Evolutionary conservation across 2,113 vertebrate species (phyloP).

Genomic region (Neodontobutis hainanensis): DNA sequence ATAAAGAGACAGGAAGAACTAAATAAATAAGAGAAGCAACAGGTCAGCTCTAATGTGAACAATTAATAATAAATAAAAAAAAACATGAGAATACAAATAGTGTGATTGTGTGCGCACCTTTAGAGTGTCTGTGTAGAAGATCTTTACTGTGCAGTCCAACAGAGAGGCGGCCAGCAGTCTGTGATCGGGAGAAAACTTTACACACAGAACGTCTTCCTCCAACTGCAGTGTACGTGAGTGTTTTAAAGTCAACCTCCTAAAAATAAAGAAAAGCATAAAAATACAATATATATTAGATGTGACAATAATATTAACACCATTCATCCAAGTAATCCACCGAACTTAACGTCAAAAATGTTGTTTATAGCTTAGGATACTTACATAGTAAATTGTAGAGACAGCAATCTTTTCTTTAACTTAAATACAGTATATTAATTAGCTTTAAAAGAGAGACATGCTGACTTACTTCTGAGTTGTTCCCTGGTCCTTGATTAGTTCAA

Average conservation of each 20-base stretch:
- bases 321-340: background rate
- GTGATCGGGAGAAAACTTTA: slow-evolving; percentile 88
- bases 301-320: background rate
- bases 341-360: too few relatives aligned
- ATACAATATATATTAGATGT: background rate
- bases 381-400: too few relatives aligned
- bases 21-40: slow-evolving; percentile 29
- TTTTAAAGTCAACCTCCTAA: slow-evolving; percentile 86
- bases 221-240: slow-evolving; percentile 87
- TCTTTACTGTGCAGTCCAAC: slow-evolving; percentile 93
- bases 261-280: background rate
- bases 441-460: background rate
- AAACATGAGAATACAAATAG: background rate
- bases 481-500: slow-evolving; percentile 91
- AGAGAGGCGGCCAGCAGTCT: slow-evolving; percentile 89
- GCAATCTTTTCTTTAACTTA: too few relatives aligned
- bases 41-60: background rate
- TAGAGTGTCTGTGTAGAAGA: slow-evolving; percentile 92
- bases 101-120: slow-evolving; percentile 80
- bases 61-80: background rate
- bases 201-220: slow-evolving; percentile 93
- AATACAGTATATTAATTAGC: too few relatives aligned
- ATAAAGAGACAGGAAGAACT: slow-evolving; percentile 97
- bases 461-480: slow-evolving; percentile 84
- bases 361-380: too few relatives aligned